Evolutionary conservation across 2,888 invertebrate species (phyloP), one percentile per base, ranked within the genome.

Genomic region (Autographa pulchrina): DNA sequence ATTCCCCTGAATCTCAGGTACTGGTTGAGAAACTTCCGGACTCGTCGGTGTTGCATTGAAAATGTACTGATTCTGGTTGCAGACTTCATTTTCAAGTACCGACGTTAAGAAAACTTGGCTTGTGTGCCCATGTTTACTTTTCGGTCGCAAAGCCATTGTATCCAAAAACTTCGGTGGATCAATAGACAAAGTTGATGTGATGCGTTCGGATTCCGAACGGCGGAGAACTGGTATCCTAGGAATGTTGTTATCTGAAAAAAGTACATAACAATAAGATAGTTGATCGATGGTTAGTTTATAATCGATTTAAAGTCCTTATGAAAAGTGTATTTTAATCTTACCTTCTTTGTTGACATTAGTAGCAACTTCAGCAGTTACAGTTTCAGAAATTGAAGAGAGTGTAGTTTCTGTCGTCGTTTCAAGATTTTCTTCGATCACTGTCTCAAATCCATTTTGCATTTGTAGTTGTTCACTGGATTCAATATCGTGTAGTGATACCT

Each of bases 111-210:
- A 97, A 75, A 97, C 96, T 91, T 96, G 96, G 88, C 97, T 96
- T 31, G 97, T 96, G 89, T 97, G 96, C 56, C 96, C 96, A 88
- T 97, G 96, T 85, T 95, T 94, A 79, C 93, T 94, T 90, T 96
- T 97, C 67, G 97, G 96, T 82, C 98, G 96, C 83, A 98, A 94
- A 32, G 98, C 97, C 97, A 98, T 98, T 35, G 98, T 98, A 91
- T 98, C 98, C 89, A 97, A 96, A 90, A 98, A 98, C 74, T 96
- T 96, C 13, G 97, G 96, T 65, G 96, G 94, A 16, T 94, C 93
- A 14, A 92, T 96, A 88, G 87, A 93, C 79, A 92, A 90, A 81
- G 86, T 93, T 77, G 92, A 91, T 76, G 88, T 91, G 72, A 92
- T 84, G 78, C 91, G 93, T 90, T 92, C 96, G 52, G 95, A 96